phyloP scores from a whole-genome alignment of 2,113 vertebrate species.

The Nymphicus hollandicus region DNA sequence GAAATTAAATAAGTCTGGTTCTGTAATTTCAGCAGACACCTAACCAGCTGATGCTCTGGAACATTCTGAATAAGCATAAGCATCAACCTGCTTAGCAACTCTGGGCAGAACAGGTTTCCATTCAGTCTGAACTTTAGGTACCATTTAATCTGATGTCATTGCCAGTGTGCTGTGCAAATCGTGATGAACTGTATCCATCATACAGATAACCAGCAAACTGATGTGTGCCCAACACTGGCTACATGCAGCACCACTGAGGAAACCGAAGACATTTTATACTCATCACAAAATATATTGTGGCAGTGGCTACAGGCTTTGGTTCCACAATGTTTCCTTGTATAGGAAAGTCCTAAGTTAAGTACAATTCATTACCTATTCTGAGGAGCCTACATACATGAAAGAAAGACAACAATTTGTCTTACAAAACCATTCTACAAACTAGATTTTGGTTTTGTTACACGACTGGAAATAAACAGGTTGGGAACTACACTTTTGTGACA shows the following conservation, averaged over 20 bases:
- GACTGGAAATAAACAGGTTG: neutral
- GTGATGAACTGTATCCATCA: neutral
- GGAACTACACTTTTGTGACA: neutral
- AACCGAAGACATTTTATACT: neutral
- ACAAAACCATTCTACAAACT: neutral
- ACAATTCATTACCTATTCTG: neutral
- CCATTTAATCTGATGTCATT: neutral
- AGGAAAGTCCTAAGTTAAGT: neutral
- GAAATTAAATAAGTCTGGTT: neutral
- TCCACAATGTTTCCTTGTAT: neutral
- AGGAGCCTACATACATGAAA: neutral
- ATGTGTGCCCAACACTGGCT: neutral
- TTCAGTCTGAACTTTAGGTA: neutral
- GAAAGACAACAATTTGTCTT: neutral
- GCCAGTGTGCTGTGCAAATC: fast-evolving
- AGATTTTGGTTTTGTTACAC: neutral
- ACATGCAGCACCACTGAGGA: neutral
- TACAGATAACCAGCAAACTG: fast-evolving
- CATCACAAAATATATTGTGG: neutral
- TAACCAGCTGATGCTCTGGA: neutral
- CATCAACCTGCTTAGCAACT: neutral
- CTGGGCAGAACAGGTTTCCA: neutral
- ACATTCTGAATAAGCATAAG: neutral
- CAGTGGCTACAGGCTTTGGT: neutral
- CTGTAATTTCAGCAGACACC: neutral